Base-by-base conservation (phyloP, 2,888 invertebrate genomes). In the Leucania comma region DNA sequence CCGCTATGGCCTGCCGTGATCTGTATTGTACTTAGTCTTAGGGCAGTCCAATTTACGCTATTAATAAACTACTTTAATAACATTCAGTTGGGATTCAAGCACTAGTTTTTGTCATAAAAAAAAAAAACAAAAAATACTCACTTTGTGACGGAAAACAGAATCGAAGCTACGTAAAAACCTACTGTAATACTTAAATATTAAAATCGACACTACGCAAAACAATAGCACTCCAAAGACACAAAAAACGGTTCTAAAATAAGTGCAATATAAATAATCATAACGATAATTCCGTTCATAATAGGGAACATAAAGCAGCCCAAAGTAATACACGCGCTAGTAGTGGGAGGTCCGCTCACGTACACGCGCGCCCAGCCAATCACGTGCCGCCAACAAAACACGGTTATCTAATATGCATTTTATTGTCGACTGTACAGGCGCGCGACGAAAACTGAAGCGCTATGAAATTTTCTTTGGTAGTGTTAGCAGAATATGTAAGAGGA, bases 341-440 rank as follows among this genome's bases (percentile, higher is more conserved):
- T 29, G 56, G 35, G 14, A 67, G 59, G 81, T 66, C 64, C 70
- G 26, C 69, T 60, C 87, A 85, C 86, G 88, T 85, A 75, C 82
- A 84, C 86, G 88, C 84, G 74, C 82, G 65, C 68, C 63, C 83
- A 84, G 85, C 91, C 92, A 93, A 95, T 95, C 95, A 95, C 95
- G 95, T 94, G 90, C 88, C 73, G 86, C 86, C 92, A 88, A 94
- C 95, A 95, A 95, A 95, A 94, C 90, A 94, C 87, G 84, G 90
- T 93, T 94, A 94, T 95, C 92, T 95, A 95, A 95, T 95, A 95
- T 95, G 95, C 95, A 95, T 95, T 94, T 94, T 94, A 94, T 93
- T 94, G 93, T 91, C 87, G 89, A 88, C 84, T 83, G 89, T 90
- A 89, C 89, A 86, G 82, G 86, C 83, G 84, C 87, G 89, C 89